These are phyloP conservation scores for Bursaphelenchus mucronatus DNA, from an alignment of 1,140 invertebrate genomes.

Conservation along the genomic window DNA sequence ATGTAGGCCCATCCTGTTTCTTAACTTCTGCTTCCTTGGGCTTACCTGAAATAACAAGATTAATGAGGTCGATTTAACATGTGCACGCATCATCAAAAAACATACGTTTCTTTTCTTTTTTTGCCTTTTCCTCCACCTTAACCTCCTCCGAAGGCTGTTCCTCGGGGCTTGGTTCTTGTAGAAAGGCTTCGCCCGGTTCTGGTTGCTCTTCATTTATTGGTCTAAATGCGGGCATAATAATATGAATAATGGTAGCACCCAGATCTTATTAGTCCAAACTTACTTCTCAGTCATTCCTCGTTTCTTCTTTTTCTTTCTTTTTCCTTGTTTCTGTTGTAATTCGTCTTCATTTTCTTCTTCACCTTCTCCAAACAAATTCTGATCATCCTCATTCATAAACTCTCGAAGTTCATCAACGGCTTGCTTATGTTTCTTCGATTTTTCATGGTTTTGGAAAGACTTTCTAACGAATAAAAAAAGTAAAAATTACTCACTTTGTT, in stretches of 20 bases:
- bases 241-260: neutral
- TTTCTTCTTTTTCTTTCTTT: conserved; percentile 28
- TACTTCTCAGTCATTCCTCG: conserved; percentile 10
- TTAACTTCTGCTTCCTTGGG: conserved; percentile 23
- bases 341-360: conserved; percentile 11
- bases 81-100: neutral
- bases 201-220: neutral
- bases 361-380: conserved; percentile 25
- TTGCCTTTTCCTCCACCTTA: neutral
- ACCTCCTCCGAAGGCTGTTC: neutral
- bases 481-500: conserved; percentile 14
- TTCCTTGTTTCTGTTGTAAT: conserved; percentile 1
- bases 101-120: conserved; percentile 4
- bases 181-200: neutral
- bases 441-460: conserved; percentile 37
- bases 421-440: conserved; percentile 46
- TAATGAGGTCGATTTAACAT: neutral
- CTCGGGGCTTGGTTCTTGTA: conserved; percentile 3
- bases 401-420: conserved; percentile 30
- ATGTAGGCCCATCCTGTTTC: conserved; percentile 5
- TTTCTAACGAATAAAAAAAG: conserved; percentile 26
- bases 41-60: neutral
- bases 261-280: neutral
- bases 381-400: conserved; percentile 42
- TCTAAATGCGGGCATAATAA: too few species aligned